Base-by-base conservation (phyloP, 2,888 invertebrate species). In the Chaetoderma sp. region DNA sequence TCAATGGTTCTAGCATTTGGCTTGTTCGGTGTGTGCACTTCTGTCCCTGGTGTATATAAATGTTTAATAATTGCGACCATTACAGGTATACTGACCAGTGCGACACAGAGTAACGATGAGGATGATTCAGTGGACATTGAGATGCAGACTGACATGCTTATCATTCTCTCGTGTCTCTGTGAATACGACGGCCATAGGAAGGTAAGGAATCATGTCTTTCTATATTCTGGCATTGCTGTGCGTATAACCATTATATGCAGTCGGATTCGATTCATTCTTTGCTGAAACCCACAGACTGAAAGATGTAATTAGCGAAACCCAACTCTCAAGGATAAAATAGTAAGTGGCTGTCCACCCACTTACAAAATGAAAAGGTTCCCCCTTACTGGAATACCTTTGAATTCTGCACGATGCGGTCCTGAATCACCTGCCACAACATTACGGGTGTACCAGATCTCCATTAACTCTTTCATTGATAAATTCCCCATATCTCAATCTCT, bases 101-200 rank as follows among this genome's bases (percentile, higher is more conserved):
- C 80, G 25, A 76, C 76, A 30, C 66, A 70, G 30, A 75, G 70
- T 45, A 73, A 74, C 49, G 75, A 75, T 28, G 75, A 76, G 13
- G 78, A 82, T 70, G 83, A 82, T 71, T 71, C 79, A 5, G 75
- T 86, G 10, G 84, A 85, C 65, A 78, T 86, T 16, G 86, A 86
- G 76, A 86, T 86, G 83, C 85, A 86, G 78, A 78, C 82, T n/a
- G 85, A 86, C 71, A 85, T 85, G 77, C 76, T 86, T 42, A 77
- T 85, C 67, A 84, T 86, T 55, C 72, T 86, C 4, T 83, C 86
- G 0, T 75, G 79, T 58, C 73, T 86, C 6, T 86, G 86, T 80
- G 86, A 86, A 55, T 79, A 78, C 13, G 86, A 86, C 68, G 77
- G 82, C 71, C 86, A 86, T 68, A 76, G 84, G 65, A 86, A 86